Conservation (phyloP, 92 coral and sea anemone genomes). For the Plumapathes pennacea region DNA sequence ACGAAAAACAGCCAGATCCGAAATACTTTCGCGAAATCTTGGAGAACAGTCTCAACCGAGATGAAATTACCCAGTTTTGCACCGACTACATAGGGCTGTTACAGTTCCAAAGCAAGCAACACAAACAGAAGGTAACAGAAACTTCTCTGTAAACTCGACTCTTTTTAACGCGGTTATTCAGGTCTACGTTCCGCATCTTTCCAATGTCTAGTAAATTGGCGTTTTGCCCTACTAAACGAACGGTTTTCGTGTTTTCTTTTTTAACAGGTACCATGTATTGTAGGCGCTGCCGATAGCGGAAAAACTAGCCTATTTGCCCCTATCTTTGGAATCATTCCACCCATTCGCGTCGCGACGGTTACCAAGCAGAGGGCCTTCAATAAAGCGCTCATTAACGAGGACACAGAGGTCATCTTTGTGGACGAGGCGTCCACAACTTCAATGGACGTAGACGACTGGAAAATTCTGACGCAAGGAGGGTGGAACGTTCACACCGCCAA, state of each 20-base stretch:
- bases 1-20: slow-evolving; percentile 1
- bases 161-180: too few relatives aligned
- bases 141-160: not conserved
- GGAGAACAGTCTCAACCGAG: slow-evolving; percentile 2
- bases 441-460: slow-evolving; percentile 19
- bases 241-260: not conserved
- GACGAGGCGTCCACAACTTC: slow-evolving; percentile 4
- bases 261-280: slow-evolving; percentile 6
- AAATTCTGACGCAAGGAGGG: too few relatives aligned
- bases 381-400: slow-evolving; percentile 6
- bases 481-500: too few relatives aligned
- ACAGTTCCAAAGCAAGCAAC: slow-evolving; percentile 4
- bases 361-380: slow-evolving; percentile 3
- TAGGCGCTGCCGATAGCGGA: not conserved
- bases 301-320: slow-evolving; percentile 2
- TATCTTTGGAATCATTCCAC: slow-evolving; percentile 1
- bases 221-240: too few relatives aligned
- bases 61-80: not conserved
- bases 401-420: slow-evolving; percentile 12
- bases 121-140: slow-evolving; percentile 20
- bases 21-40: slow-evolving; percentile 16
- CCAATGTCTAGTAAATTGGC: not conserved
- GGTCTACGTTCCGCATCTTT: too few relatives aligned
- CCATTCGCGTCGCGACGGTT: slow-evolving; percentile 3
- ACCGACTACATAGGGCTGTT: slow-evolving; percentile 6